Percentiles rank a stretch among this genome's conserved stretches.
Evolutionary conservation across 2,888 invertebrate genomes (phyloP).

Genomic region (Chrysolina americana): DNA sequence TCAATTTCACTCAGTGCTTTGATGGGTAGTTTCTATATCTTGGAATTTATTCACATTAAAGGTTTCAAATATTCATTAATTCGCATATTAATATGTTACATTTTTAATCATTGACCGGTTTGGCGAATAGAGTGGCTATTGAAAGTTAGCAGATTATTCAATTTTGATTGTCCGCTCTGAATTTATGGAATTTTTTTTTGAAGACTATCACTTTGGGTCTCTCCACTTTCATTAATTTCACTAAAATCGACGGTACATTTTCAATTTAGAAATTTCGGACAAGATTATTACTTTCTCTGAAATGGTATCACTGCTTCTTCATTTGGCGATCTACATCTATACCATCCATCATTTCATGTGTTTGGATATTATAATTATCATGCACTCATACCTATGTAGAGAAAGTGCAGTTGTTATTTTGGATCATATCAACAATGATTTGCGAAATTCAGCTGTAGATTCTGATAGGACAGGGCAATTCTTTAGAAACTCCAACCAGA

Average conservation of each 20-base stretch:
- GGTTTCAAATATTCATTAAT: too few species aligned
- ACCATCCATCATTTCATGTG: background rate
- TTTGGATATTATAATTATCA: background rate
- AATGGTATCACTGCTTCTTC: background rate
- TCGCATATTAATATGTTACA: too few species aligned
- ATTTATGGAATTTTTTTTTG: background rate
- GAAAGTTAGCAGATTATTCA: background rate
- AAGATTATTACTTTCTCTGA: constrained; percentile 12
- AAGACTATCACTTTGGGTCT: background rate
- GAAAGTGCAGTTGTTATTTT: background rate
- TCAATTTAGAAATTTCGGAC: constrained; percentile 3
- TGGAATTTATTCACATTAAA: too few species aligned
- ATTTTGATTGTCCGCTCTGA: background rate
- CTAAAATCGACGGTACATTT: background rate
- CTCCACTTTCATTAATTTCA: constrained; percentile 18
- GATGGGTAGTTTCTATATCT: too few species aligned
- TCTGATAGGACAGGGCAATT: too few species aligned
- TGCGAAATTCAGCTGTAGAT: too few species aligned
- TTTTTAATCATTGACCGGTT: too few species aligned
- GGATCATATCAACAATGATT: too few species aligned
- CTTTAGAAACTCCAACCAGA: too few species aligned
- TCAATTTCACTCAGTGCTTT: too few species aligned
- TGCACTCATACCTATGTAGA: background rate
- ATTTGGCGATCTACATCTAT: background rate
- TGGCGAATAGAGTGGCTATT: too few species aligned